Base-by-base conservation (phyloP, 2,797 vertebrate genomes). In the Brotogeris chrysoptera region DNA sequence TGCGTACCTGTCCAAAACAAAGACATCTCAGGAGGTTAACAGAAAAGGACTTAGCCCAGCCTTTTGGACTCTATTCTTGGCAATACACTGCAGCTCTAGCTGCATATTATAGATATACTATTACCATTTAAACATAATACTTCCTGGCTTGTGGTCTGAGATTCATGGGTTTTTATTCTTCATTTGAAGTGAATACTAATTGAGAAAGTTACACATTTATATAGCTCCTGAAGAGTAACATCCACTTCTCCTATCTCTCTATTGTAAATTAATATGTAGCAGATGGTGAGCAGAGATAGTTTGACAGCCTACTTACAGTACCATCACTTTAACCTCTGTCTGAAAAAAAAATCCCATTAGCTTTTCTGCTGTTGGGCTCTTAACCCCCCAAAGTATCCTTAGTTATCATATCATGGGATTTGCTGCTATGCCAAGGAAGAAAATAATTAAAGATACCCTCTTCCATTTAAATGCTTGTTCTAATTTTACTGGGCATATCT, bases 371-470 rank as follows among this genome's bases (percentile, higher is more conserved):
- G 88, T 96, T 96, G 93, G 95, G 90, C 86, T 95, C 92, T 90
- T 95, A 97, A 96, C 93, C 86, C 91, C 81, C 93, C 59, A 83
- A 95, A 93, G 95, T 94, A 96, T 96, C 74, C 81, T 93, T 93
- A 95, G 96, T 96, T 97, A 95, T 96, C 80, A 95, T 74, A 92
- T 78, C 97, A 93, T 89, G 97, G 93, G 96, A 96, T 97, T 96
- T 97, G 95, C 93, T 95, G 66, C 86, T 95, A 94, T 96, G 96
- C 92, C 92, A 94, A 89, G 93, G 72, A 96, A 96, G 92, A 95
- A 96, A 97, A 97, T 95, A 97, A 96, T 96, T 95, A 95, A 96
- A 97, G 96, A 95, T 96, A 94, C 92, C 94, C 81, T 90, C 92
- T 97, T 94, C 94, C 88, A 88, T 88, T 93, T 92, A 96, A 97